A percentile compares a stretch with the other conserved stretches of the same genome.
These are phyloP conservation scores for Kryptolebias marmoratus DNA, from an alignment of 2,113 vertebrate species.

Conservation along the genomic window DNA sequence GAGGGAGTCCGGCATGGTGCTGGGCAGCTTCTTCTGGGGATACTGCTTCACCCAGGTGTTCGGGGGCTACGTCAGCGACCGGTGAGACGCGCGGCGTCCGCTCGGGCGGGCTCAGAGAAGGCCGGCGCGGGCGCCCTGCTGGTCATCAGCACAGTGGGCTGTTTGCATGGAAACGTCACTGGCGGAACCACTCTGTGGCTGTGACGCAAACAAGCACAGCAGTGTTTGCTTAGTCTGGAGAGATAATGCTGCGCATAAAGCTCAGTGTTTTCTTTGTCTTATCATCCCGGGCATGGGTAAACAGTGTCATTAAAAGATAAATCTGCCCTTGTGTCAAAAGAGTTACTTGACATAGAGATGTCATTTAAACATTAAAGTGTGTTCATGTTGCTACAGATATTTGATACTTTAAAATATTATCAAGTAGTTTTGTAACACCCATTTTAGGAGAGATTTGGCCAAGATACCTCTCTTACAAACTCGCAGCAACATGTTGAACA, in stretches of 20 bases:
- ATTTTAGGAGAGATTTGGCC: no score
- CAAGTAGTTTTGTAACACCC: no score
- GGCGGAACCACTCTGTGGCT: background rate
- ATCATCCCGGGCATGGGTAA: background rate
- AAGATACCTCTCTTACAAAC: no score
- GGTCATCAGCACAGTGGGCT: background rate
- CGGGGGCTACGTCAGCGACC: constrained; percentile 93
- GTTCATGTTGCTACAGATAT: no score
- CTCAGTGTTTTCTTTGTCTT: background rate
- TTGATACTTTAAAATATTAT: no score
- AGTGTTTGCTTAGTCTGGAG: constrained; percentile 26
- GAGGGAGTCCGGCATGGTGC: constrained; percentile 88
- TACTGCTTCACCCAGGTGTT: constrained; percentile 95
- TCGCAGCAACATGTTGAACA: no score
- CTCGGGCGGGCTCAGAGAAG: background rate
- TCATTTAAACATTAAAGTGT: no score
- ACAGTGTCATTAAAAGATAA: constrained; percentile 5
- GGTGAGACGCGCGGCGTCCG: constrained; percentile 60
- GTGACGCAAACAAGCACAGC: constrained; percentile 12
- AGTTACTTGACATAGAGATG: background rate
- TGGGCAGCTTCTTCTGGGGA: constrained; percentile 99
- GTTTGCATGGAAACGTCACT: background rate
- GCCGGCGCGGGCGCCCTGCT: background rate
- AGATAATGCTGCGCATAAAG: background rate
- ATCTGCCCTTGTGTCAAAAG: background rate